Conservation (phyloP, 2,113 vertebrate species). For the Zapornia atra region DNA sequence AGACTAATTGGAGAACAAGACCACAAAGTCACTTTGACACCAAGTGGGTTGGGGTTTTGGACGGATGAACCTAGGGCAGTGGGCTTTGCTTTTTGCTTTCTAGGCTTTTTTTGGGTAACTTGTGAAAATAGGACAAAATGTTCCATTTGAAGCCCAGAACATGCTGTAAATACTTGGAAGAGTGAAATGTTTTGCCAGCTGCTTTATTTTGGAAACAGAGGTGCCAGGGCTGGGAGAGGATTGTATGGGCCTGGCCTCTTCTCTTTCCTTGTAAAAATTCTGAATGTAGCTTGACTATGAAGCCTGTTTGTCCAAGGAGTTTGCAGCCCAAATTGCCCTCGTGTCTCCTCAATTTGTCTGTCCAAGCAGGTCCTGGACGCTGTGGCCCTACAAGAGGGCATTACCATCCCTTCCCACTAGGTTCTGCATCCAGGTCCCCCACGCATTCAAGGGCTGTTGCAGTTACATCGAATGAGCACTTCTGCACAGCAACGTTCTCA, state of each 20-base stretch:
- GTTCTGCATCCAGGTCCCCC: background rate
- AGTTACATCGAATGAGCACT: background rate
- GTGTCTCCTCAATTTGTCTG: background rate
- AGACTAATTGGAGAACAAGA: background rate
- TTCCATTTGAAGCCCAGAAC: background rate
- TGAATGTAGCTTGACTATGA: background rate
- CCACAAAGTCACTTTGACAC: background rate
- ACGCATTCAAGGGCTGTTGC: background rate
- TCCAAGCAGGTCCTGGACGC: background rate
- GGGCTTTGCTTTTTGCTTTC: background rate
- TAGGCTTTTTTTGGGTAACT: background rate
- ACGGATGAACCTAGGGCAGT: background rate
- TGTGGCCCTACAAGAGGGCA: fast-evolving
- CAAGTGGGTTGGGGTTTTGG: background rate
- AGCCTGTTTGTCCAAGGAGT: background rate
- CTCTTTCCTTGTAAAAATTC: background rate
- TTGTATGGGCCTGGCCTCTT: background rate
- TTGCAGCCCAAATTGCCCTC: background rate
- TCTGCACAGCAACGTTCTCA: background rate
- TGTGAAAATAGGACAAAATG: background rate
- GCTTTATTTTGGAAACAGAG: background rate
- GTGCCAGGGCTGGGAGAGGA: background rate
- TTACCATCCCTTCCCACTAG: background rate
- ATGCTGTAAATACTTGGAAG: background rate
- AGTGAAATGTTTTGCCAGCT: background rate